These are phyloP conservation scores for Hyaena hyaena DNA, from an alignment of 2,113 vertebrate species.

Conservation along the genomic window DNA sequence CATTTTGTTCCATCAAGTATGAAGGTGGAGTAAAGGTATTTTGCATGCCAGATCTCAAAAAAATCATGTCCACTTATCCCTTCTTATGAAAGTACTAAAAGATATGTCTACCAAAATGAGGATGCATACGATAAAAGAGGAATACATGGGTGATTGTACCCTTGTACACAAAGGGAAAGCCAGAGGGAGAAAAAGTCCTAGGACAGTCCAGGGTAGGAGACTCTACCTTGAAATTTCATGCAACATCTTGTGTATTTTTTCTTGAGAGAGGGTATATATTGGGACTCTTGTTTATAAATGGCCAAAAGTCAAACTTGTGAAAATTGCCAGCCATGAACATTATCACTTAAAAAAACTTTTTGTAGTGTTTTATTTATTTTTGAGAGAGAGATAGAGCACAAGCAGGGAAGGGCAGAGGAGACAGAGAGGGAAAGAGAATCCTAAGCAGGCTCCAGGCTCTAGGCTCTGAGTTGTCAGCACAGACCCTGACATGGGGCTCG, in stretches of 20 bases:
- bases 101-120: neutral
- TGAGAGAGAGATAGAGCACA: too few relatives aligned
- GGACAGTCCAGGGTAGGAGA: neutral
- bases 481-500: too few relatives aligned
- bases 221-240: neutral
- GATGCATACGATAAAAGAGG: neutral
- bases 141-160: neutral
- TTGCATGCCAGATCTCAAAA: neutral
- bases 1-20: neutral
- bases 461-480: too few relatives aligned
- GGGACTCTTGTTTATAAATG: neutral
- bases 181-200: neutral
- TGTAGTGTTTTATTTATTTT: too few relatives aligned
- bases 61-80: neutral
- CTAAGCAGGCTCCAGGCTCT: too few relatives aligned
- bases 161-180: neutral
- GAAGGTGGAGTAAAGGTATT: slow-evolving; percentile 38
- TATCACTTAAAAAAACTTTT: neutral
- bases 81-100: slow-evolving; percentile 7
- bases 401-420: too few relatives aligned
- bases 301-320: neutral
- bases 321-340: neutral
- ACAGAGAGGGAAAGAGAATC: too few relatives aligned
- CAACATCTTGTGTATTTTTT: neutral
- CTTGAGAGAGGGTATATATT: neutral